Conservation (phyloP, 2,113 vertebrate species). For the Jacana jacana region DNA sequence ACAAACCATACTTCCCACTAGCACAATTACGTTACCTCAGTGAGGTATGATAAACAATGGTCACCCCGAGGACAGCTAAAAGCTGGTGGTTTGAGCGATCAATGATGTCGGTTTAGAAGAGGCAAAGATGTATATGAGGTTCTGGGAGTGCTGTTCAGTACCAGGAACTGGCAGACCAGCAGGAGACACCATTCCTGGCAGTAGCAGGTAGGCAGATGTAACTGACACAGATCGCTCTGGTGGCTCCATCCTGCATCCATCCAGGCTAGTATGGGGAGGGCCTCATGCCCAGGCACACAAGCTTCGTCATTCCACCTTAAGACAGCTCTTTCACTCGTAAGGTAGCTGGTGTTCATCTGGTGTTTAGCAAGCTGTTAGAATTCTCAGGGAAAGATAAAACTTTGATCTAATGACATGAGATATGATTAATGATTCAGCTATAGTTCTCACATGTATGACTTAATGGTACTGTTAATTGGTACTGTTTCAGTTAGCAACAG, state of each 20-base stretch:
- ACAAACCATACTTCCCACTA: not conserved
- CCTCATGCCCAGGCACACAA: rapidly evolving
- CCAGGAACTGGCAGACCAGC: not conserved
- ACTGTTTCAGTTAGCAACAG: not conserved
- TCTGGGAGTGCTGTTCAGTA: not conserved
- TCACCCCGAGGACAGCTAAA: not conserved
- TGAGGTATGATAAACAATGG: not conserved
- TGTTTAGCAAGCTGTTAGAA: not conserved
- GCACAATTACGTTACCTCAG: not conserved
- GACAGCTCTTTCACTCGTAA: not conserved
- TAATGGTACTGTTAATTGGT: not conserved
- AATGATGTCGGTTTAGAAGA: not conserved
- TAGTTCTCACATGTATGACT: not conserved
- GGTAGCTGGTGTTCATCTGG: not conserved
- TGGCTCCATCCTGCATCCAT: not conserved
- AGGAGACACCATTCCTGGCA: not conserved
- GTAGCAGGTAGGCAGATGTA: not conserved
- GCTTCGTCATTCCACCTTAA: not conserved
- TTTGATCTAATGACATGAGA: not conserved
- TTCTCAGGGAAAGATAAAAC: not conserved
- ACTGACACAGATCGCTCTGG: not conserved
- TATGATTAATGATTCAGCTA: slow-evolving; percentile 3
- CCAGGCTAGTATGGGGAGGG: not conserved
- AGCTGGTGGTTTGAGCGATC: not conserved
- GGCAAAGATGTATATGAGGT: not conserved